A percentile compares a stretch with the other conserved stretches of the same genome.
Evolutionary conservation across 2,113 vertebrate species (phyloP).

Genomic region (Trichomycterus rosablanca): DNA sequence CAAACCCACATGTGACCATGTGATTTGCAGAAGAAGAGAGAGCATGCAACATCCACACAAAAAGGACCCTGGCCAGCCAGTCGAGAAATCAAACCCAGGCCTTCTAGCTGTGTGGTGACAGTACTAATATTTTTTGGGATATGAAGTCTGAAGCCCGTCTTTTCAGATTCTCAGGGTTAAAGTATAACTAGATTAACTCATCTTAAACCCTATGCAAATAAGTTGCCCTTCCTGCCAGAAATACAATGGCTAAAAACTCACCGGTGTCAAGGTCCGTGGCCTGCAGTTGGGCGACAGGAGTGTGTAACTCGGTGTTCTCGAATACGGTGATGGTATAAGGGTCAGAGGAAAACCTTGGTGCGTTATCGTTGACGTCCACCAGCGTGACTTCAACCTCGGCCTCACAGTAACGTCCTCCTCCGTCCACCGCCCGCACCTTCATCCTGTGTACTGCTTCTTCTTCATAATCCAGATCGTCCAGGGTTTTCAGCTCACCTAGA

Average conservation of each 20-base stretch:
- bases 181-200: too few species aligned
- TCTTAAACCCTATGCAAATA: not conserved
- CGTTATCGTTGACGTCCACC: slow-evolving; percentile 91
- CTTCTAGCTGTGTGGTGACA: too few species aligned
- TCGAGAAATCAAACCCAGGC: too few species aligned
- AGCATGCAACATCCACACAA: too few species aligned
- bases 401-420: slow-evolving; percentile 86
- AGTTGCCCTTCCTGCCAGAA: too few species aligned
- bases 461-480: slow-evolving; percentile 80
- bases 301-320: slow-evolving; percentile 89
- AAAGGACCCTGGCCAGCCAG: too few species aligned
- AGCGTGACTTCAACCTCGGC: slow-evolving; percentile 74
- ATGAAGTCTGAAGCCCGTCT: too few species aligned
- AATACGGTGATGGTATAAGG: slow-evolving; percentile 84
- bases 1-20: too few species aligned
- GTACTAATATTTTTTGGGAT: too few species aligned
- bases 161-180: too few species aligned
- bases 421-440: slow-evolving; percentile 79
- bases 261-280: slow-evolving; percentile 83
- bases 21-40: too few species aligned
- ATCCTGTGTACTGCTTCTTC: slow-evolving; percentile 75
- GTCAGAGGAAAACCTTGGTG: slow-evolving; percentile 81
- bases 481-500: slow-evolving; percentile 88
- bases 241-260: slow-evolving; percentile 51
- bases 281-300: slow-evolving; percentile 80